Evolutionary conservation across 2,888 invertebrate species (phyloP).

Genomic region (Calephelis perditalis): DNA sequence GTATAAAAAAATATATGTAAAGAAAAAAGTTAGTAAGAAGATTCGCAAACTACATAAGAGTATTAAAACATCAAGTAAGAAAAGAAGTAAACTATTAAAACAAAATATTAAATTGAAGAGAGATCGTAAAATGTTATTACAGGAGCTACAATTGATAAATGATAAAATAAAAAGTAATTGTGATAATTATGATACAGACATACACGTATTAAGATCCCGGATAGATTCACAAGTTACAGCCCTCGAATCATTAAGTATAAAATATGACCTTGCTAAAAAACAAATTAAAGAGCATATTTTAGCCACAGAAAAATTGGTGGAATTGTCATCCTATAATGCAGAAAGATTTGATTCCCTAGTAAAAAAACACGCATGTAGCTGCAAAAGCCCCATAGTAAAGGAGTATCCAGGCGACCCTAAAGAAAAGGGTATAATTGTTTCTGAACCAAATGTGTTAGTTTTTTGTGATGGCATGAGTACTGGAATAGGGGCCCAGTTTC

Average conservation of each 20-base stretch:
- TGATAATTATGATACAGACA: neutral
- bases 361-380: neutral
- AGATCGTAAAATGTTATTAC: neutral
- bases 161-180: neutral
- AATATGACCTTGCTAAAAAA: neutral
- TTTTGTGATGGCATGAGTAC: no score
- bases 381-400: neutral
- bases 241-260: neutral
- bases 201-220: neutral
- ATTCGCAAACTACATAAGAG: no score
- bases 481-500: no score
- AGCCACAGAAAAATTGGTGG: slow-evolving; percentile 2
- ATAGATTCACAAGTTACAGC: neutral
- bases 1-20: no score
- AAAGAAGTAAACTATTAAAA: no score
- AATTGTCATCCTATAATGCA: neutral
- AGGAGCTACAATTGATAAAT: neutral
- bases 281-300: neutral
- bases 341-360: neutral
- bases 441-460: no score
- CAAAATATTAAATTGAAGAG: neutral
- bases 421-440: no score
- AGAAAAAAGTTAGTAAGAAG: no score
- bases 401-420: no score
- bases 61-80: no score